These are phyloP conservation scores for Littorina saxatilis DNA, from an alignment of 1,140 invertebrate species.

Conservation along the genomic window DNA sequence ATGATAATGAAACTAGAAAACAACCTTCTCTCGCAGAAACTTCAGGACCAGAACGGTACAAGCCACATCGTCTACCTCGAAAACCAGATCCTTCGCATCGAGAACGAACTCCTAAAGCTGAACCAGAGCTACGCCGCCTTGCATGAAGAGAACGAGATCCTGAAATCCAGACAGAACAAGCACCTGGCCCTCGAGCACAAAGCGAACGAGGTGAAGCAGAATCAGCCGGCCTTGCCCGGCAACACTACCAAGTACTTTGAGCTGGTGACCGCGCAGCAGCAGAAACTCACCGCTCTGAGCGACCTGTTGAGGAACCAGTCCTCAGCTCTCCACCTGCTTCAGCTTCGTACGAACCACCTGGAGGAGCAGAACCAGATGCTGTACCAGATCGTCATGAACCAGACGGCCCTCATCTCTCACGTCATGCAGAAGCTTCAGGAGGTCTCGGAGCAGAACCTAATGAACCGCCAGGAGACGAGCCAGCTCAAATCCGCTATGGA, in stretches of 20 bases:
- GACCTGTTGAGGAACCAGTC: slow-evolving; percentile 59
- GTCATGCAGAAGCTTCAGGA: slow-evolving; percentile 62
- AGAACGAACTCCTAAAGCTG: slow-evolving; percentile 68
- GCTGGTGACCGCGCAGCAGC: slow-evolving; percentile 58
- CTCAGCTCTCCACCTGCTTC: slow-evolving; percentile 50
- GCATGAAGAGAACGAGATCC: slow-evolving; percentile 52
- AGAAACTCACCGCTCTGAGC: slow-evolving; percentile 57
- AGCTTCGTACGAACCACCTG: slow-evolving; percentile 53
- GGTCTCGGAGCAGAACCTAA: slow-evolving; percentile 58
- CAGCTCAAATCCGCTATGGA: slow-evolving; percentile 46
- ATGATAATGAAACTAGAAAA: slow-evolving; percentile 69
- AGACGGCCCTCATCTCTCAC: slow-evolving; percentile 61
- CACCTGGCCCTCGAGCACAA: slow-evolving; percentile 59
- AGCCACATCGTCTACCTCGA: slow-evolving; percentile 63
- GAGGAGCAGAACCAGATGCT: slow-evolving; percentile 66
- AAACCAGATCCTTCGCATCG: slow-evolving; percentile 67
- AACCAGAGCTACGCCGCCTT: slow-evolving; percentile 63
- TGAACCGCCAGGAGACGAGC: slow-evolving; percentile 52
- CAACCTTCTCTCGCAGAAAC: slow-evolving; percentile 58
- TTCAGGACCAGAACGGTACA: slow-evolving; percentile 64
- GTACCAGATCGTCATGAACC: slow-evolving; percentile 66
- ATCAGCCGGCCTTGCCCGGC: background rate
- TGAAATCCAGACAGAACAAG: slow-evolving; percentile 57
- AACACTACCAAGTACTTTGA: slow-evolving; percentile 44
- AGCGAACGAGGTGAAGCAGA: background rate